phyloP scores from a whole-genome alignment of 1,140 invertebrate genomes.

The Notospermus geniculatus region DNA sequence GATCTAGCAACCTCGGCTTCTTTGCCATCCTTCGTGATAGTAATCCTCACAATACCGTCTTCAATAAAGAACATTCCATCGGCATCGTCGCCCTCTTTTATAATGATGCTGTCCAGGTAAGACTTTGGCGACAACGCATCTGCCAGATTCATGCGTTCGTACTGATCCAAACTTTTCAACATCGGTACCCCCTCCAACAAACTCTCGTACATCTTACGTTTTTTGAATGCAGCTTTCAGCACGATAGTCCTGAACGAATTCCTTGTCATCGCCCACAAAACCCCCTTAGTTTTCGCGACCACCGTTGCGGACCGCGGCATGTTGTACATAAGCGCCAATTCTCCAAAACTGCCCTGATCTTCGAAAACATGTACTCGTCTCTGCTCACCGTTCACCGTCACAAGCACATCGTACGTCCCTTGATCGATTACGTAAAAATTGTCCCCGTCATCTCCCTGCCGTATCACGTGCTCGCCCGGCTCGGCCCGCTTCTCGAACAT shows the following conservation, averaged over 20 bases:
- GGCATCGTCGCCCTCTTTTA: constrained; percentile 76
- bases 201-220: constrained; percentile 93
- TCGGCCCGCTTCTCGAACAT: constrained; percentile 87
- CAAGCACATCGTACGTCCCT: constrained; percentile 72
- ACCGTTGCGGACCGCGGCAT: constrained; percentile 89
- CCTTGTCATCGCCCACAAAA: constrained; percentile 65
- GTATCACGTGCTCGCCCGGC: constrained; percentile 84
- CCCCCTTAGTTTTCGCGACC: constrained; percentile 68
- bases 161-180: constrained; percentile 74
- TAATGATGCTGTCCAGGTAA: constrained; percentile 76
- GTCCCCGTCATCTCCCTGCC: constrained; percentile 86
- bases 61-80: constrained; percentile 98
- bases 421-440: constrained; percentile 61
- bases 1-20: constrained; percentile 41
- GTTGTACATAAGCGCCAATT: constrained; percentile 94
- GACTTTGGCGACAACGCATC: constrained; percentile 85
- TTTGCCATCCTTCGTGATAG: constrained; percentile 36
- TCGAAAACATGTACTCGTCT: constrained; percentile 49
- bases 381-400: constrained; percentile 32
- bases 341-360: constrained; percentile 73
- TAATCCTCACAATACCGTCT: constrained; percentile 70
- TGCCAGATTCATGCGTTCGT: constrained; percentile 94
- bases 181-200: constrained; percentile 87
- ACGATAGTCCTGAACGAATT: constrained; percentile 93
- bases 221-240: constrained; percentile 92